phyloP scores from a whole-genome alignment of 2,113 vertebrate genomes.

The Gadus chalcogrammus region DNA sequence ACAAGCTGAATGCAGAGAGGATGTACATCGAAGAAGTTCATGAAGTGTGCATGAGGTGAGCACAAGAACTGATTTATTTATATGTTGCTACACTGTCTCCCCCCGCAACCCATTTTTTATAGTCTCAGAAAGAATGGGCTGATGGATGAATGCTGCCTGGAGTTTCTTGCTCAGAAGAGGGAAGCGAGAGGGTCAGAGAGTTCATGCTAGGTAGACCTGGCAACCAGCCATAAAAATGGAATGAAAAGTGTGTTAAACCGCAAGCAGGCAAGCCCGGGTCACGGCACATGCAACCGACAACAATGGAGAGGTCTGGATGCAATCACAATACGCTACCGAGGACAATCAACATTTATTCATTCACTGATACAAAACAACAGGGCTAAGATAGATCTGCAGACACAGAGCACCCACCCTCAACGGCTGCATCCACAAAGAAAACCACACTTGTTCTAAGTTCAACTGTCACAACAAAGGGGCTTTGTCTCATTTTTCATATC shows the following conservation, averaged over 20 bases:
- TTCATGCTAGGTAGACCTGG: conserved; percentile 70
- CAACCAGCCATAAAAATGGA: conserved; percentile 45
- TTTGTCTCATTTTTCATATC: conserved; percentile 17
- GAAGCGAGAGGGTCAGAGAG: conserved; percentile 47
- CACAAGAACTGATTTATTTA: conserved; percentile 2
- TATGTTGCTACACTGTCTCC: conserved; percentile 33
- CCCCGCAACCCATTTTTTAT: conserved; percentile 43
- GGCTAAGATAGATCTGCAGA: conserved; percentile 14
- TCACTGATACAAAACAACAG: not conserved
- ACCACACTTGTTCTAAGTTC: too few relatives aligned
- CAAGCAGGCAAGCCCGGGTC: conserved; percentile 32
- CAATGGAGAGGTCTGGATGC: conserved; percentile 9
- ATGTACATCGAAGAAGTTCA: not conserved
- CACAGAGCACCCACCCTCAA: conserved; percentile 7
- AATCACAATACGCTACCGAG: conserved; percentile 19
- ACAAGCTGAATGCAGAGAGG: conserved; percentile 13
- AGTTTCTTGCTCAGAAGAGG: conserved; percentile 36
- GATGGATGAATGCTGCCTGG: conserved; percentile 49
- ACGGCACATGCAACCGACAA: conserved; percentile 13
- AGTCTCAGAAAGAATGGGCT: conserved; percentile 46
- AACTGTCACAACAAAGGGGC: not conserved
- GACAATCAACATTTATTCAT: not conserved
- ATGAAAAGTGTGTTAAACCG: conserved; percentile 41
- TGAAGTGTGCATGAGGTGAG: conserved; percentile 15
- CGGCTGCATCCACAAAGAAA: conserved; percentile 21